phyloP scores from a whole-genome alignment of 2,797 vertebrate genomes.

The Rhabdomys pumilio region DNA sequence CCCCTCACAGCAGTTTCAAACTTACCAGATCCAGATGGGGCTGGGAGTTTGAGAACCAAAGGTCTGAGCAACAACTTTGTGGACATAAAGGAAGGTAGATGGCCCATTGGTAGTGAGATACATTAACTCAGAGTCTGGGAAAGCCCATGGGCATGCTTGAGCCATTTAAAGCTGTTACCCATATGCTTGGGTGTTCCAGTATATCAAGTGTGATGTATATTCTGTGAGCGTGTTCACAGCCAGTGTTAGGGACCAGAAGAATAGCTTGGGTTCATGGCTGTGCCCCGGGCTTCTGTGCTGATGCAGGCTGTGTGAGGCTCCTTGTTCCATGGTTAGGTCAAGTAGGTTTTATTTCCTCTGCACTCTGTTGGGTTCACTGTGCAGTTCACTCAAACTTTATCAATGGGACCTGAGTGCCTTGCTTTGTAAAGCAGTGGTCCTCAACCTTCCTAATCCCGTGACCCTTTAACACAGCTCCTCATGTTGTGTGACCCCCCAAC shows the following conservation, averaged over 20 bases:
- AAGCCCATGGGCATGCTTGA: background rate
- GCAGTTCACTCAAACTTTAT: background rate
- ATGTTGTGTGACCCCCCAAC: background rate
- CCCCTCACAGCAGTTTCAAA: background rate
- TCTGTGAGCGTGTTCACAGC: background rate
- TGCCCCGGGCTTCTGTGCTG: background rate
- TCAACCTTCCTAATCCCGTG: background rate
- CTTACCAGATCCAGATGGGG: background rate
- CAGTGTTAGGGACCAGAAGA: background rate
- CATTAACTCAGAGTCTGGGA: background rate
- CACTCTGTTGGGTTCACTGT: background rate
- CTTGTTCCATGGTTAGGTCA: background rate
- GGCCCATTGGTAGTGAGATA: background rate
- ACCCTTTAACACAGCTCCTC: background rate
- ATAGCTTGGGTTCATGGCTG: background rate
- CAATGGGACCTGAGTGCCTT: background rate
- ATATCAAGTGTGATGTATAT: background rate
- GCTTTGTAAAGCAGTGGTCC: background rate
- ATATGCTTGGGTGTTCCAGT: background rate
- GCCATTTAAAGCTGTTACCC: no score
- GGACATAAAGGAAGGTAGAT: background rate
- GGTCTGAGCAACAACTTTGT: background rate
- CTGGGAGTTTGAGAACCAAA: background rate
- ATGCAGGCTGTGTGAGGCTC: background rate
- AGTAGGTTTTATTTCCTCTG: no score